Base-by-base conservation (phyloP, 2,797 vertebrate species). In the Jordanella pulchra region DNA sequence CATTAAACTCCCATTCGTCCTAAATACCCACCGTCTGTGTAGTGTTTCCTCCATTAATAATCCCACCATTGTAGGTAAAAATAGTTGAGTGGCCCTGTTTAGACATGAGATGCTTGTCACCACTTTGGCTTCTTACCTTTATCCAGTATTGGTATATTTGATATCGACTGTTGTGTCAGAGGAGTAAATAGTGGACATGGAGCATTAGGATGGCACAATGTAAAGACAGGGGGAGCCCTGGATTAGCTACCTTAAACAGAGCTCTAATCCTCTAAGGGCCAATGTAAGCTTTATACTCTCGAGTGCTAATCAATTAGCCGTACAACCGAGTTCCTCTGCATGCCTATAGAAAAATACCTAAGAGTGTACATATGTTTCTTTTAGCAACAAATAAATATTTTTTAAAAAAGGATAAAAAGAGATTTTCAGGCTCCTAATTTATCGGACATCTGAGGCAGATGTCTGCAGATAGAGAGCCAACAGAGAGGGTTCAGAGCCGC, bases 241-340 rank as follows among this genome's bases (percentile, higher is more conserved):
- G 87, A 89, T 88, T 85, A 89, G 74, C 89, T 73, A 78, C 75
- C 84, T 76, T 48, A 70, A 78, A 78, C 64, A 64, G 60, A 56
- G 25, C 51, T 79, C 42, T 10, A 18, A 50, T 66, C 71, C 75
- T 79, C 53, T 25, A 30, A 72, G 71, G 80, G 78, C 82, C 67
- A 79, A 82, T 75, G 55, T 76, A 78, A 86, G 80, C 64, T 75
- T 68, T 86, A 71, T 82, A 92, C 87, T 86, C 87, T 90, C 78
- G 81, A 71, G 81, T 83, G 81, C 77, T 87, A 89, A 93, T 90
- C 87, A 89, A 89, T 90, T 91, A 89, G 84, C 82, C 77, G 84
- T 84, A 82, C 32, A 45, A 84, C 77, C 83, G 73, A 71, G 84
- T 83, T 78, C 73, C 39, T 70, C 45, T 1, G 44, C 56, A 53